Conservation (phyloP, 2,888 invertebrate species). For the Morpho achilles region DNA sequence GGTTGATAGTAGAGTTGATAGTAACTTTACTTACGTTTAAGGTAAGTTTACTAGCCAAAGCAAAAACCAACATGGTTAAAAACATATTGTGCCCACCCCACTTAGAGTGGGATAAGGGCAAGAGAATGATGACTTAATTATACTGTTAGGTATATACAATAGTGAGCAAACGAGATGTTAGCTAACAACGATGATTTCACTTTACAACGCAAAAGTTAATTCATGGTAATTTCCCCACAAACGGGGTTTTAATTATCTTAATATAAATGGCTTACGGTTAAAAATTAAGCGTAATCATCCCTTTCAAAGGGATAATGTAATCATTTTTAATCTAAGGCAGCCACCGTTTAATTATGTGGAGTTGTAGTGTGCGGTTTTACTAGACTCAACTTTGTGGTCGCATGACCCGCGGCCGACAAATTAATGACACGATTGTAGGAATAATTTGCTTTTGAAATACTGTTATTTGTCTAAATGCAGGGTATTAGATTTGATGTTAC, state of each 20-base stretch:
- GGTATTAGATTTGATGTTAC: background rate
- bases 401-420: constrained; percentile 27
- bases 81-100: no score
- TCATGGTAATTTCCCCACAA: no score
- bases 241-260: background rate
- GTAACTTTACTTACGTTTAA: no score
- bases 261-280: background rate
- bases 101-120: no score
- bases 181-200: no score
- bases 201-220: no score
- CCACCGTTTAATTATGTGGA: constrained; percentile 37
- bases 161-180: no score
- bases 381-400: constrained; percentile 43
- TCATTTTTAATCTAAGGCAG: constrained; percentile 40
- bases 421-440: constrained; percentile 25
- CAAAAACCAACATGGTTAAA: no score
- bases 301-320: constrained; percentile 24
- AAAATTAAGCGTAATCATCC: constrained; percentile 12
- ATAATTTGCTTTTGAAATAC: constrained; percentile 5
- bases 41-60: no score
- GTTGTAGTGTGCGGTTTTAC: constrained; percentile 45
- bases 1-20: no score
- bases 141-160: no score
- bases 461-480: background rate
- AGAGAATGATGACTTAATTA: no score